phyloP scores from a whole-genome alignment of 2,113 vertebrate genomes.

The Ciconia maguari region DNA sequence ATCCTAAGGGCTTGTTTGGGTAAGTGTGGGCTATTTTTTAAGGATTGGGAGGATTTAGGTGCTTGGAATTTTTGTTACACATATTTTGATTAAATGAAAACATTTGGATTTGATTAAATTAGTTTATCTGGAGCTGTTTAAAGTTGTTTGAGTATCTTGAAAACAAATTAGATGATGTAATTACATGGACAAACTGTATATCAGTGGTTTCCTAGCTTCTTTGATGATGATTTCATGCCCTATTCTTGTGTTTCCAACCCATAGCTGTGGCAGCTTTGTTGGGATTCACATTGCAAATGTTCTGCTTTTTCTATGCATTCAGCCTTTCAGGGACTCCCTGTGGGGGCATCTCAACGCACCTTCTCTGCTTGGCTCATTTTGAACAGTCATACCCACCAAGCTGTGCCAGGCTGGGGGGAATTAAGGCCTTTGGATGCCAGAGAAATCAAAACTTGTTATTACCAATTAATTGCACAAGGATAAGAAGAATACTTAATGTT shows the following conservation, averaged over 20 bases:
- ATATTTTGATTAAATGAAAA: conserved; percentile 71
- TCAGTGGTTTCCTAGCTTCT: not conserved
- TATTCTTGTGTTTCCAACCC: not conserved
- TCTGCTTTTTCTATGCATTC: not conserved
- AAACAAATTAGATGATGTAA: conserved; percentile 51
- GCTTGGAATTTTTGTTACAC: conserved; percentile 69
- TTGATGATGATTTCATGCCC: not conserved
- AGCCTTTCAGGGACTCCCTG: not conserved
- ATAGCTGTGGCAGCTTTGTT: not conserved
- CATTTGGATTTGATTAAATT: conserved; percentile 47
- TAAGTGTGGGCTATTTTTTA: conserved; percentile 37
- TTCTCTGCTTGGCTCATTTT: not conserved
- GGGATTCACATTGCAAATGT: not conserved
- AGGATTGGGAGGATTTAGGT: conserved; percentile 67
- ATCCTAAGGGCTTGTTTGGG: conserved; percentile 51
- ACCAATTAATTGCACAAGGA: not conserved
- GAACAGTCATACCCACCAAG: not conserved
- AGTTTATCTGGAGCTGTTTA: conserved; percentile 9
- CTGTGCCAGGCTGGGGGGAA: not conserved
- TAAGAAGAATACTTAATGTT: not conserved
- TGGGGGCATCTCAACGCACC: not conserved
- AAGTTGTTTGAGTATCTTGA: not conserved
- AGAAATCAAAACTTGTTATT: not conserved
- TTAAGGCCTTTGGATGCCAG: not conserved
- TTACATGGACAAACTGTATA: not conserved